Evolutionary conservation across 2,888 invertebrate genomes (phyloP).

Genomic region (Lithophane leautieri): DNA sequence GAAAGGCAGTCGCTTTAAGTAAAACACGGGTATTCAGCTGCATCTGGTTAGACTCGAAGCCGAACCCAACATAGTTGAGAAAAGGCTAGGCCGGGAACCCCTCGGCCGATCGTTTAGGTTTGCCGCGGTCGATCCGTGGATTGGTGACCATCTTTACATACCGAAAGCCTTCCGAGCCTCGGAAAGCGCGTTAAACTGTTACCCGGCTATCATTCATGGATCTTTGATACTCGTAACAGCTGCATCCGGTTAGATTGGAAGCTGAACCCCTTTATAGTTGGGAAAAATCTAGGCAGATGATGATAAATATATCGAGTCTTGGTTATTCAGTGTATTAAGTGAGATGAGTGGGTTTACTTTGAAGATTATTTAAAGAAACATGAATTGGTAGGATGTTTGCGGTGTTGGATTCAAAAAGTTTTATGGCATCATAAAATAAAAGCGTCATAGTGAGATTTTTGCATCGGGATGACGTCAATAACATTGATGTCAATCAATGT

Average conservation of each 20-base stretch:
- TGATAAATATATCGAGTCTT: not conserved
- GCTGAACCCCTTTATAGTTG: too few species aligned
- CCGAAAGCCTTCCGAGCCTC: too few species aligned
- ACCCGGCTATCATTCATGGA: too few species aligned
- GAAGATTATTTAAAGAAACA: slow-evolving; percentile 33
- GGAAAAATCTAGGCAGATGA: not conserved
- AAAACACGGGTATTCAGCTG: too few species aligned
- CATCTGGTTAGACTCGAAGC: too few species aligned
- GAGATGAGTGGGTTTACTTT: slow-evolving; percentile 10
- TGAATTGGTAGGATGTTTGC: slow-evolving; percentile 32
- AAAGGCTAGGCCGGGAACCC: too few species aligned
- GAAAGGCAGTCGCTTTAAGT: too few species aligned
- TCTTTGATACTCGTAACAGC: not conserved
- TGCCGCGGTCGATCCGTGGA: not conserved
- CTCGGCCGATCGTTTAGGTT: not conserved
- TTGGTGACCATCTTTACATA: not conserved
- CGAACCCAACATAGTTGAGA: too few species aligned
- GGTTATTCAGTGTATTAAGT: slow-evolving; percentile 7
- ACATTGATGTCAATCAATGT: slow-evolving; percentile 35
- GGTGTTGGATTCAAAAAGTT: slow-evolving; percentile 38
- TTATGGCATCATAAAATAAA: slow-evolving; percentile 45
- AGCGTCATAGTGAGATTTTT: slow-evolving; percentile 34
- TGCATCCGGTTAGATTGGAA: not conserved
- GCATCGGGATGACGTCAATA: slow-evolving; percentile 27
- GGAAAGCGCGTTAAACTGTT: not conserved